Conservation (phyloP, 2,113 vertebrate genomes). For the Isichthys henryi region DNA sequence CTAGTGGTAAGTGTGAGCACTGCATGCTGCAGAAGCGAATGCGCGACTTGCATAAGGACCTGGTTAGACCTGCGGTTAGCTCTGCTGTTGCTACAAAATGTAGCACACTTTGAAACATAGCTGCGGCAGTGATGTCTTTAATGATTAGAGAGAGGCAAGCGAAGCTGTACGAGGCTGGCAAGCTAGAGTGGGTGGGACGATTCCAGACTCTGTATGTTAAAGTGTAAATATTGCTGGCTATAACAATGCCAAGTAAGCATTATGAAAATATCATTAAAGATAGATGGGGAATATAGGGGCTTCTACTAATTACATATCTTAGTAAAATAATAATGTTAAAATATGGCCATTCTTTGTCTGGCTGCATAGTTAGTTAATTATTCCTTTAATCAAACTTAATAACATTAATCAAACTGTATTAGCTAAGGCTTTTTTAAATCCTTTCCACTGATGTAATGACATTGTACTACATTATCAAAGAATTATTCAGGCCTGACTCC, state of each 20-base stretch:
- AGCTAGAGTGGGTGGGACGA: constrained; percentile 33
- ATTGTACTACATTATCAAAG: neutral
- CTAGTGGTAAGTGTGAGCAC: constrained; percentile 42
- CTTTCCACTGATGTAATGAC: neutral
- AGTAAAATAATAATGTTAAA: neutral
- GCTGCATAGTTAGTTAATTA: neutral
- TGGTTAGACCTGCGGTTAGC: constrained; percentile 52
- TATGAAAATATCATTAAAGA: neutral
- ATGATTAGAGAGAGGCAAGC: constrained; percentile 40
- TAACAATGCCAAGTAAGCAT: neutral
- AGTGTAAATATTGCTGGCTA: constrained; percentile 17
- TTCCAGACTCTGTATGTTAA: constrained; percentile 32
- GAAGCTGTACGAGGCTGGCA: constrained; percentile 40
- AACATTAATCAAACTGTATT: neutral
- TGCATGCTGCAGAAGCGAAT: neutral
- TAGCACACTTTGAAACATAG: constrained; percentile 52
- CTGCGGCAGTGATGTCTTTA: constrained; percentile 46
- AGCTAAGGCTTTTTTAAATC: neutral
- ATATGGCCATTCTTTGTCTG: neutral
- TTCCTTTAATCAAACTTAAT: neutral
- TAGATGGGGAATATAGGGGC: neutral
- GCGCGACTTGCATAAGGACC: constrained; percentile 44
- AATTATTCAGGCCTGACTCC: neutral
- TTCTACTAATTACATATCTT: neutral
- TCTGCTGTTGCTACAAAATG: constrained; percentile 41